Base-by-base conservation (phyloP, 1,140 invertebrate species). In the Armadillidium nasatum region DNA sequence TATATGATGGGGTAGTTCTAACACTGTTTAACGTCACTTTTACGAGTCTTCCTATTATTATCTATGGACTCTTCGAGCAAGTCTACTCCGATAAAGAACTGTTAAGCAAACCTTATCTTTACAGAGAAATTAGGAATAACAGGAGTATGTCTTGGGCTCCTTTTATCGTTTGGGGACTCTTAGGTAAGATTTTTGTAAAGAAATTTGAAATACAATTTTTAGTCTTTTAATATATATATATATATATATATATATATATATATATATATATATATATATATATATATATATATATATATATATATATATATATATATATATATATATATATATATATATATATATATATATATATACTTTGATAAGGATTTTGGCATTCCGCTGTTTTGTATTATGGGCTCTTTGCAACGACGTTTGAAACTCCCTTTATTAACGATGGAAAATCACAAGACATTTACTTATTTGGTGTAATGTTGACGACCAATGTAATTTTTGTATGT, bases 21-120 rank as follows among this genome's bases (percentile, higher is more conserved):
- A 92, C 91, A 74, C 84, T 90, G 66, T 93, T 89, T 84, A 94
- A 94, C 83, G 85, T 93, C 50, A 82, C 92, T 22, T 93, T 92
- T 81, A 91, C 91, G 0, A 89, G 90, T 2, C 76, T 90, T 71
- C 92, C 92, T 0, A 88, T 91, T 71, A 83, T 93, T 10, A 79
- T 90, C 0, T 91, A 90, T 74, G 89, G 90, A 4, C 85, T 93
- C 21, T 88, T 90, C 0, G 92, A 93, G 80, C 91, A 93, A 81
- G 87, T 90, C 71, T 88, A 89, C 82, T 84, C 87, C 0, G 86
- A 88, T 4, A 81, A 87, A 19, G 83, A 85, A 23, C 85, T 95
- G 0, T 83, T 93, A 71, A 84, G 85, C 82, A 86, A 89, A 54
- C 91, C 92, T 3, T 83, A 86, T 10, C 83, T 94, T 0, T 96